Percentiles rank a stretch among this genome's conserved stretches.
These are phyloP conservation scores for Heteromormyrus szaboi DNA, from an alignment of 2,797 vertebrate genomes.

Conservation along the genomic window DNA sequence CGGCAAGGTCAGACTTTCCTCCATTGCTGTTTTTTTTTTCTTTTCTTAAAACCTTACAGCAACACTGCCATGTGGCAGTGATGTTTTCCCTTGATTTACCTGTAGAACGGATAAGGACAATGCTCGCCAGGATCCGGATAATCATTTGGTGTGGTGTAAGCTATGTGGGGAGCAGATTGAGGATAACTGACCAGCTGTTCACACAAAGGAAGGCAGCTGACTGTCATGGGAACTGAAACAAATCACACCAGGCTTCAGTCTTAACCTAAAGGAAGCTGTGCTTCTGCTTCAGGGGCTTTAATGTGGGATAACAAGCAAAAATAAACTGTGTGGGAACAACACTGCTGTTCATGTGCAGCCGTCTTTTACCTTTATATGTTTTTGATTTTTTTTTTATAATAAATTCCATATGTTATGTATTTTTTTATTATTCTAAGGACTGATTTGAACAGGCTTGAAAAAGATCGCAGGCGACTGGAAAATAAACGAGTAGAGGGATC, in stretches of 20 bases:
- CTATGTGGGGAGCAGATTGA: neutral
- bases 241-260: neutral
- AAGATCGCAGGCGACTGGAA: neutral
- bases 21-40: neutral
- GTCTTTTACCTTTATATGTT: neutral
- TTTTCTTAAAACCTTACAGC: neutral
- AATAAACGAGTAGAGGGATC: neutral
- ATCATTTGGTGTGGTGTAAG: neutral
- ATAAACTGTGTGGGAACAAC: neutral
- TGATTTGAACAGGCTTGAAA: neutral
- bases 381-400: neutral
- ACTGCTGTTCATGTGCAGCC: neutral
- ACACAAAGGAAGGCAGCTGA: neutral
- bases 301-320: neutral
- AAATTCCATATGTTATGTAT: neutral
- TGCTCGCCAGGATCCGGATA: neutral
- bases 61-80: neutral
- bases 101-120: neutral
- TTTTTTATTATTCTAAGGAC: neutral
- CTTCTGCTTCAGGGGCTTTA: neutral
- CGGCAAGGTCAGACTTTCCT: conserved; percentile 14
- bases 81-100: neutral
- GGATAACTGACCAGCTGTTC: neutral
- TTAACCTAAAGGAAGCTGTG: neutral
- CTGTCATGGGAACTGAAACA: neutral